phyloP scores from a whole-genome alignment of 2,113 vertebrate genomes.

The Aspiorhynchus laticeps region DNA sequence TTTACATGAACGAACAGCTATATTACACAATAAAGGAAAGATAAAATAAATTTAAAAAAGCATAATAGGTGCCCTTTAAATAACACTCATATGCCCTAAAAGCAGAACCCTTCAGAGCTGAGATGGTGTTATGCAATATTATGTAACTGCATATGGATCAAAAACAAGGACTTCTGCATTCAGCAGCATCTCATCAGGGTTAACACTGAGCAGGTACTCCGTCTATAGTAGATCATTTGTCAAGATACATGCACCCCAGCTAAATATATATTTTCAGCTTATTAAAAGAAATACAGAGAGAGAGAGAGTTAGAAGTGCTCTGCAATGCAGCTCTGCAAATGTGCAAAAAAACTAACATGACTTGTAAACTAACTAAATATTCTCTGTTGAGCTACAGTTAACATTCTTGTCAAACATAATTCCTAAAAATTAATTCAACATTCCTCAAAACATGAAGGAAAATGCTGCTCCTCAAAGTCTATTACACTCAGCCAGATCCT shows the following conservation, averaged over 20 bases:
- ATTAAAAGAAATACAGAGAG: too few species aligned
- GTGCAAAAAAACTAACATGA: not conserved
- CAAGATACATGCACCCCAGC: not conserved
- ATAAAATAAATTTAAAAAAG: not conserved
- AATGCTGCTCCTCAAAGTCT: not conserved
- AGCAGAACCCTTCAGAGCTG: not conserved
- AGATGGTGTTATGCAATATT: constrained; percentile 14
- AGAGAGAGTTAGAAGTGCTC: not conserved
- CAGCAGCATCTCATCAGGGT: not conserved
- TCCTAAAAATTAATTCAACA: not conserved
- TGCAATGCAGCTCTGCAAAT: not conserved
- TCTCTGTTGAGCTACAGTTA: not conserved
- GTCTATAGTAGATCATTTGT: not conserved
- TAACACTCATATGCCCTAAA: not conserved
- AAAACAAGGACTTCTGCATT: not conserved
- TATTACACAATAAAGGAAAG: not conserved
- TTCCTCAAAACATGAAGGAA: not conserved
- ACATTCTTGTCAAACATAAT: not conserved
- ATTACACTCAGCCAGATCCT: not conserved
- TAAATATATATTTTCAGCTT: not conserved
- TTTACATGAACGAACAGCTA: not conserved
- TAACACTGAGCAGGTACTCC: not conserved
- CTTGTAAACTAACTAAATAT: not conserved
- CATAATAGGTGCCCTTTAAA: not conserved
- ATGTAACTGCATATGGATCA: not conserved